Base-by-base conservation (phyloP, 1,140 invertebrate genomes). In the Drosophila burlai region DNA sequence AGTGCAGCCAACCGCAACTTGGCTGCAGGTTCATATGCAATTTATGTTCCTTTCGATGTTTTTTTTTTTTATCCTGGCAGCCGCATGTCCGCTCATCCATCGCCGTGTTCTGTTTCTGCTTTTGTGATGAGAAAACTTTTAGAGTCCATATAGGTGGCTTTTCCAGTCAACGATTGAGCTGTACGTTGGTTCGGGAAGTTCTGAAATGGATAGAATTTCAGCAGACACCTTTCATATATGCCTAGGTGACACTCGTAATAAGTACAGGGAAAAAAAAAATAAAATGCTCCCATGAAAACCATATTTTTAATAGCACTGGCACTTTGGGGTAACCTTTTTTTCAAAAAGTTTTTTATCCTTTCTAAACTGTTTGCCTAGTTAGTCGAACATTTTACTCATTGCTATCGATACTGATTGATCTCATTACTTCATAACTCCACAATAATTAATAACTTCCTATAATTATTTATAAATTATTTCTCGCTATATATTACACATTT, bases 41-140 rank as follows among this genome's bases (percentile, higher is more conserved):
- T 76, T 76, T 76, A 77, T 77, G 75, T 77, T 77, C 74, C 75
- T 77, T 77, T 77, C 47, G 76, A 61, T 77, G 75, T 65, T 57
- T 36, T 24, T 16, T 38, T 38, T 21, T 21, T 21, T 21, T 13
- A 36, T 9, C 40, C 24, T 54, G 34, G 54, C 69, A 45, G 40
- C 67, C 38, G 29, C 47, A 42, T 40, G 65, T 64, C 54, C 74
- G 34, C 36, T 45, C 72, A 67, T 61, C 75, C 75, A 58, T 61
- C 46, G 64, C 29, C 42, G 24, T 54, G 54, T 60, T 31, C 58
- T n/a, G 43, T 49, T 29, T 73, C 68, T 52, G 13, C 67, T 73
- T 73, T 60, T 73, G 29, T 38, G 66, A 24, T 38, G 67, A 24
- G 38, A 38, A 72, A 73, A 34, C 31, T 40, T 72, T 38, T 43